Evolutionary conservation across 1,140 invertebrate genomes (phyloP).

Genomic region (Ooceraea biroi): DNA sequence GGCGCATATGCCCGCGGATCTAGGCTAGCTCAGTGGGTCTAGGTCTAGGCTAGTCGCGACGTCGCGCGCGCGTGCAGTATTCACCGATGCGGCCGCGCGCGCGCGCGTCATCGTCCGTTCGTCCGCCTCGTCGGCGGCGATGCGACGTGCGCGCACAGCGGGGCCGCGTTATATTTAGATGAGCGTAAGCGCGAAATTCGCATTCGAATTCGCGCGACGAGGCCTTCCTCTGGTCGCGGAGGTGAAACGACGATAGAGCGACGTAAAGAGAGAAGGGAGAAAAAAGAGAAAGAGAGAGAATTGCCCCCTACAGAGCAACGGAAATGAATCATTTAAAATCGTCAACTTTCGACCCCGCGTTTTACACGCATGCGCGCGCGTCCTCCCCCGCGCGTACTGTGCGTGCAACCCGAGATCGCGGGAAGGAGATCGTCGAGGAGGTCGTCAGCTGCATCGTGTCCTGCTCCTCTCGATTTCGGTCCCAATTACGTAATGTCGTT

Average conservation of each 20-base stretch:
- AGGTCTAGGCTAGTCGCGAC: slow-evolving; percentile 82
- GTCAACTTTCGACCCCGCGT: slow-evolving; percentile 78
- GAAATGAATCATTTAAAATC: slow-evolving; percentile 86
- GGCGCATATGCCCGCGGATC: slow-evolving; percentile 76
- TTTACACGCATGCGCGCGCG: slow-evolving; percentile 19
- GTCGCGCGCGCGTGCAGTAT: slow-evolving; percentile 73
- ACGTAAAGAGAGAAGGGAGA: neutral
- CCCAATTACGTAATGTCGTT: slow-evolving; percentile 5
- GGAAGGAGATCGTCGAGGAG: neutral
- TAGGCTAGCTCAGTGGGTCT: slow-evolving; percentile 85
- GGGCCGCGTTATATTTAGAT: slow-evolving; percentile 53
- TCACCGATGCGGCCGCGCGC: slow-evolving; percentile 70
- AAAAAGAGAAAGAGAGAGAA: slow-evolving; percentile 7
- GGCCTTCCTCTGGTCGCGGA: neutral
- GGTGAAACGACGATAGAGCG: neutral
- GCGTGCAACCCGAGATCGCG: slow-evolving; percentile 51
- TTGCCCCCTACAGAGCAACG: slow-evolving; percentile 68
- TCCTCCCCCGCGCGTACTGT: slow-evolving; percentile 18
- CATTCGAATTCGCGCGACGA: neutral
- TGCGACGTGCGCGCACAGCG: slow-evolving; percentile 20
- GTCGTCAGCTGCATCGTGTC: neutral
- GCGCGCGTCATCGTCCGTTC: neutral
- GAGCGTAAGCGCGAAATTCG: slow-evolving; percentile 23
- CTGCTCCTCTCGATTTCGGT: neutral
- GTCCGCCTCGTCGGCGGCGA: slow-evolving; percentile 9